A percentile compares a stretch with the other conserved stretches of the same genome.
These are phyloP conservation scores for Hoplodrina ambigua DNA, from an alignment of 2,888 invertebrate genomes.

Conservation along the genomic window DNA sequence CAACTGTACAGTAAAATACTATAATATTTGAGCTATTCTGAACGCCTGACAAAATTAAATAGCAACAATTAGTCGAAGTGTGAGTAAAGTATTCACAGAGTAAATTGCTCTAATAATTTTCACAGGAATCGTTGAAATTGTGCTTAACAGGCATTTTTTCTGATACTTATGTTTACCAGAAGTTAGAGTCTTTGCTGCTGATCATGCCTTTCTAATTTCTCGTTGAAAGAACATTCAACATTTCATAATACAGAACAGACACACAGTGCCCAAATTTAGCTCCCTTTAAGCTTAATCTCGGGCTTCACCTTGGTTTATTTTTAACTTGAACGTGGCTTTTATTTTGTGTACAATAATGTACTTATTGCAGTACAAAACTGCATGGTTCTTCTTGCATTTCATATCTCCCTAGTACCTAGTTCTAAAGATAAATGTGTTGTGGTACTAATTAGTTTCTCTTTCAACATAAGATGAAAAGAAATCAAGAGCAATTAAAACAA, in stretches of 20 bases:
- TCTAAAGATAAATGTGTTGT: background rate
- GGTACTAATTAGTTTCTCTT: slow-evolving; percentile 9
- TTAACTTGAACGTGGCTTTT: slow-evolving; percentile 30
- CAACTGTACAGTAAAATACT: background rate
- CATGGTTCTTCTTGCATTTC: slow-evolving; percentile 15
- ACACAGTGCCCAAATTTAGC: slow-evolving; percentile 25
- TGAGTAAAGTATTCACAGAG: background rate
- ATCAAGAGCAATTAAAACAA: slow-evolving; percentile 9
- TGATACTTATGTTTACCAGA: background rate
- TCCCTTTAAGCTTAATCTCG: slow-evolving; percentile 23
- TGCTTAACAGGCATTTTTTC: background rate
- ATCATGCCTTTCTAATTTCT: background rate
- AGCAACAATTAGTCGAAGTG: slow-evolving; percentile 35
- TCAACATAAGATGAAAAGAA: slow-evolving; percentile 13
- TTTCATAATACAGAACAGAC: slow-evolving; percentile 13
- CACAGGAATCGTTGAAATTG: background rate
- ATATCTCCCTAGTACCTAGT: slow-evolving; percentile 5
- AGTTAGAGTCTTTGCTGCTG: background rate
- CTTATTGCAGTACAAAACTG: slow-evolving; percentile 19
- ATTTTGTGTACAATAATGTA: slow-evolving; percentile 4
- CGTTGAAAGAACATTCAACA: background rate
- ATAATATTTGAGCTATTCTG: background rate
- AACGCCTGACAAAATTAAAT: slow-evolving; percentile 42
- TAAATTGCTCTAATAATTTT: slow-evolving; percentile 22
- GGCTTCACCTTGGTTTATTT: slow-evolving; percentile 45